Evolutionary conservation across 2,888 invertebrate species (phyloP).

Genomic region (Acanthosepion lycidas): DNA sequence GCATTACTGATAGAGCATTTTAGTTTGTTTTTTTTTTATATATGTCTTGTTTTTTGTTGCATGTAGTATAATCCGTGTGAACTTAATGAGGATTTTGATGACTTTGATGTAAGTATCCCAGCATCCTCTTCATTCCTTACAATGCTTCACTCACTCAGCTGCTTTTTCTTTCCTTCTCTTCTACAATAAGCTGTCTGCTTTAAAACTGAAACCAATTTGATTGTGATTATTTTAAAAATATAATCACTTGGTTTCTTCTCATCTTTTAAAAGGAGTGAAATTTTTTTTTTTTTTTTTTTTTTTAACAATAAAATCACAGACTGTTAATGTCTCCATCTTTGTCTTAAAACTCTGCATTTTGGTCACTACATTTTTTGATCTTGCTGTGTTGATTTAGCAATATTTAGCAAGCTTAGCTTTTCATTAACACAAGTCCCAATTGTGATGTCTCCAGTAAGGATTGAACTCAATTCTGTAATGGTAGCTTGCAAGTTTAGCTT

Average conservation of each 20-base stretch:
- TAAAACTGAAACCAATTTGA: neutral
- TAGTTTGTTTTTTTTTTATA: too few species aligned
- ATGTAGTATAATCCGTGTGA: slow-evolving; percentile 40
- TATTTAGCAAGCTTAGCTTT: too few species aligned
- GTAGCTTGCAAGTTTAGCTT: too few species aligned
- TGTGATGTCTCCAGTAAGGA: neutral
- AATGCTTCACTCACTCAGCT: neutral
- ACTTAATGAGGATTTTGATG: slow-evolving; percentile 12
- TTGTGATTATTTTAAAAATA: neutral
- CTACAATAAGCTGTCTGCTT: neutral
- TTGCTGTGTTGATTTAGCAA: too few species aligned
- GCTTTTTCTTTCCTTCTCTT: neutral
- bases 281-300: neutral
- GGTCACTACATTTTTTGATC: too few species aligned
- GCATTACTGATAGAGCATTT: too few species aligned
- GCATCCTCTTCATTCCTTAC: neutral
- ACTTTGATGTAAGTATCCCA: slow-evolving; percentile 37
- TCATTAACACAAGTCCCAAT: too few species aligned
- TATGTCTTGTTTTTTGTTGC: neutral
- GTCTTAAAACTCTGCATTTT: neutral
- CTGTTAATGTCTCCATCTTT: neutral
- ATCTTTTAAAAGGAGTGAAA: too few species aligned
- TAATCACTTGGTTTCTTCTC: too few species aligned
- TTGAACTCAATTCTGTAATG: too few species aligned
- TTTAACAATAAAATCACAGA: neutral